Evolutionary conservation across 2,797 vertebrate species (phyloP), one percentile per base, ranked within the genome.

Genomic region (Heliangelus exortis): DNA sequence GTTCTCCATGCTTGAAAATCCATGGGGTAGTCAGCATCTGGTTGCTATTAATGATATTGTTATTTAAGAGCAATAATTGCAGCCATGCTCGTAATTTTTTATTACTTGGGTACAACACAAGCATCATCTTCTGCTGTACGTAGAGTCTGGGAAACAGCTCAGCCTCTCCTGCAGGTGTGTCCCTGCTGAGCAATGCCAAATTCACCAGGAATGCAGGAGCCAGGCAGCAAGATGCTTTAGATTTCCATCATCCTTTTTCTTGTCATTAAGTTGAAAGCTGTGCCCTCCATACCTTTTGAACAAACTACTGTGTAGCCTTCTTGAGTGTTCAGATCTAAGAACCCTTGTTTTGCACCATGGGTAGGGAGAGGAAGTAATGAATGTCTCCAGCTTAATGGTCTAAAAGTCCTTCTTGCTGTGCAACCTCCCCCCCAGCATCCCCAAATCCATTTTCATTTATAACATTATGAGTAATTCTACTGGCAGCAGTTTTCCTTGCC

Each of bases 381-480:
- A 90, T 89, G 74, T 80, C 84, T 88, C 63, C 21, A 9, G 36
- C 71, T 95, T 90, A 94, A 94, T 87, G 88, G 63, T 47, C 86
- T 89, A 65, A 92, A 91, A 95, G 84, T 90, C 94, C 90, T 58
- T 88, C 63, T 84, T 4, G 4, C 57, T 91, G 53, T 84, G 53
- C 77, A 84, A 84, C 87, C 84, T 72, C 57, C 25, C 25, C 26
- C 41, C 41, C 80, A 86, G 33, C 43, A 48, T 86, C 88, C 43
- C 74, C 69, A 94, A 90, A 95, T 95, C 86, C 81, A 95, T 96
- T 96, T 94, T 94, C 86, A 77, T 95, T 96, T 96, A 71, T 93
- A 95, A 89, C 33, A 65, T 93, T 63, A 95, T 84, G 88, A 94
- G 92, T 92, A 93, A 89, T 96, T 90, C 92, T 90, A 83, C 81